Conservation (phyloP, 2,797 vertebrate genomes). For the Cercopithecus mitis region DNA sequence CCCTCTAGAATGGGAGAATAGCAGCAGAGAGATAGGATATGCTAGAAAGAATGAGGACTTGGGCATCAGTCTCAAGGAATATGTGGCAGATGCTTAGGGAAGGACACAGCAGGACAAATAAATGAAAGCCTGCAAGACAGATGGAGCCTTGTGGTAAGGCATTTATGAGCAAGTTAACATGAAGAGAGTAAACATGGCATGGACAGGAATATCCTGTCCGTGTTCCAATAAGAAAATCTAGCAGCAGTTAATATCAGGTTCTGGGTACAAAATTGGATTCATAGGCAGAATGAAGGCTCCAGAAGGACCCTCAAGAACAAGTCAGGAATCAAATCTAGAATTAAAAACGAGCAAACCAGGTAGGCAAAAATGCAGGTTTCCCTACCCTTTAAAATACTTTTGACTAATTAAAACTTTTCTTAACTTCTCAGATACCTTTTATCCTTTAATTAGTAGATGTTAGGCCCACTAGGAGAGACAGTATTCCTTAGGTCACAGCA, state of each 20-base stretch:
- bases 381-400: not conserved
- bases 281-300: not conserved
- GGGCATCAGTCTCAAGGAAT: not conserved
- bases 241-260: not conserved
- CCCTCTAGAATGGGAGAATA: not conserved
- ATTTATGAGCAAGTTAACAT: not conserved
- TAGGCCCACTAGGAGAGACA: not conserved
- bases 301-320: not conserved
- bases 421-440: conserved; percentile 22
- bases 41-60: not conserved
- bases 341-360: not conserved
- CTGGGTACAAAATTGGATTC: not conserved
- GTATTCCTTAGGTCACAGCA: not conserved
- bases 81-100: not conserved
- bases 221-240: not conserved
- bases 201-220: not conserved
- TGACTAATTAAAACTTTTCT: not conserved
- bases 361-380: not conserved
- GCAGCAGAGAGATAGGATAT: not conserved
- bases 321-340: not conserved
- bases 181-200: not conserved
- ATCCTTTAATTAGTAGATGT: not conserved
- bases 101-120: not conserved
- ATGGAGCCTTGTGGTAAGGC: not conserved
- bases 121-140: not conserved